These are phyloP conservation scores for Drosophila rhopaloa DNA, from an alignment of 1,140 invertebrate genomes.

Conservation along the genomic window DNA sequence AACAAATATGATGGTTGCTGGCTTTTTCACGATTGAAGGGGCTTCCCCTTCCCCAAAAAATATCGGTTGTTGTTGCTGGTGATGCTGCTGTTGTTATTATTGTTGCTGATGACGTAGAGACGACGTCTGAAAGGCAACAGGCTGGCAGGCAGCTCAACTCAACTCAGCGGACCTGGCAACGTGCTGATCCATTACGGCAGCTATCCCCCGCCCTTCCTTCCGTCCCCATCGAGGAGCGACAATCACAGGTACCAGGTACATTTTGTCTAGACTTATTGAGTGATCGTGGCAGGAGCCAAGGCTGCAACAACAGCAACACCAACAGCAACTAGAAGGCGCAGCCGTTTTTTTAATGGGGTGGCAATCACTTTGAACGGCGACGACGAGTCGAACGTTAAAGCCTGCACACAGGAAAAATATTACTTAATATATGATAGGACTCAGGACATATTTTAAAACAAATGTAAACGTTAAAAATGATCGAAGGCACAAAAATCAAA, in stretches of 20 bases:
- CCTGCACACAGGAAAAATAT: slow-evolving; percentile 19
- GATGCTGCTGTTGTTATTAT: slow-evolving; percentile 37
- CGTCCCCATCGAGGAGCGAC: slow-evolving; percentile 41
- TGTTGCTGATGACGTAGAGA: slow-evolving; percentile 68
- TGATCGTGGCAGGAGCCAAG: slow-evolving; percentile 81
- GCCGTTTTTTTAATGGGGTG: slow-evolving; percentile 83
- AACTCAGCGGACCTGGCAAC: slow-evolving; percentile 50
- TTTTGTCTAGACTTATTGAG: slow-evolving; percentile 83
- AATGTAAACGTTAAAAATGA: neutral
- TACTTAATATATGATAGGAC: neutral
- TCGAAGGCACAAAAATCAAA: too few species aligned
- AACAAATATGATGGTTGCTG: slow-evolving; percentile 77
- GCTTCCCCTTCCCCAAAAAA: slow-evolving; percentile 13
- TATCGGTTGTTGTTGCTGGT: neutral
- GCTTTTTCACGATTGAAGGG: slow-evolving; percentile 38
- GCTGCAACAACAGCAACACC: slow-evolving; percentile 36
- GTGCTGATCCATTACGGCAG: slow-evolving; percentile 81
- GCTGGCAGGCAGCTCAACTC: slow-evolving; percentile 61
- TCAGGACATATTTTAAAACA: too few species aligned
- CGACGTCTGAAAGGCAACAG: slow-evolving; percentile 53
- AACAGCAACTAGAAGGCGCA: slow-evolving; percentile 62
- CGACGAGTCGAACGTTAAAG: slow-evolving; percentile 46
- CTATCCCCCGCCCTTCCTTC: slow-evolving; percentile 6
- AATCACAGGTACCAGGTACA: slow-evolving; percentile 76
- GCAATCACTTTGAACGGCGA: slow-evolving; percentile 82